Evolutionary conservation across 2,113 vertebrate species (phyloP), one percentile per base, ranked within the genome.

Genomic region (Crotalus horridus): DNA sequence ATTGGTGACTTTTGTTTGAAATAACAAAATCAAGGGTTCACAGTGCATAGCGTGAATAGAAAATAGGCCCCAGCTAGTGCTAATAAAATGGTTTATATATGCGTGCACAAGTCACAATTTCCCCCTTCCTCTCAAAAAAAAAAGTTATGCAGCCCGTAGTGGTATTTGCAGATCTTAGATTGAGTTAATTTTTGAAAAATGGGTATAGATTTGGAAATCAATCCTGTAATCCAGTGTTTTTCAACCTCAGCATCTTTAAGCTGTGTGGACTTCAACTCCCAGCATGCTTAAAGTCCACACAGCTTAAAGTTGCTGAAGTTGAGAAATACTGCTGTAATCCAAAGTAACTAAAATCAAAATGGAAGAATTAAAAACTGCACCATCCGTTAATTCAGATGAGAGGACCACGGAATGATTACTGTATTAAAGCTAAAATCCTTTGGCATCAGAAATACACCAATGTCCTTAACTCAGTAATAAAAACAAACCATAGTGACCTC

Each of bases 51-150:
- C 56, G 29, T 48, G 53, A 17, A 85, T 6, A n/a, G 58, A 69
- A 33, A 93, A 92, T 58, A 87, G 53, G 39, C 69, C 85, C 90
- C 1, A 7, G 64, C 93, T 91, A 94, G 93, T 29, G 94, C 92
- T 58, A 94, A n/a, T 89, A 89, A 92, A 93, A 56, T 89, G 88
- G 46, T 93, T 96, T 94, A 87, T 94, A 95, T 56, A 92, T 29
- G 21, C 0, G 21, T 51, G 17, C 43, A 12, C 0, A 91, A 53
- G 26, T 43, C 64, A 29, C 17, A 56, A 88, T 20, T 11, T n/a
- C 21, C 2, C 39, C 55, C 11, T 17, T 43, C 20, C 56, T 43
- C 39, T 24, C 5, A 33, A 46, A 88, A 24, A 33, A 8, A 46
- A 3, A 1, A 17, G 3, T 6, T 7, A 46, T 7, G 1, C 20